Conservation (phyloP, 2,888 invertebrate genomes). For the Homarus gammarus region DNA sequence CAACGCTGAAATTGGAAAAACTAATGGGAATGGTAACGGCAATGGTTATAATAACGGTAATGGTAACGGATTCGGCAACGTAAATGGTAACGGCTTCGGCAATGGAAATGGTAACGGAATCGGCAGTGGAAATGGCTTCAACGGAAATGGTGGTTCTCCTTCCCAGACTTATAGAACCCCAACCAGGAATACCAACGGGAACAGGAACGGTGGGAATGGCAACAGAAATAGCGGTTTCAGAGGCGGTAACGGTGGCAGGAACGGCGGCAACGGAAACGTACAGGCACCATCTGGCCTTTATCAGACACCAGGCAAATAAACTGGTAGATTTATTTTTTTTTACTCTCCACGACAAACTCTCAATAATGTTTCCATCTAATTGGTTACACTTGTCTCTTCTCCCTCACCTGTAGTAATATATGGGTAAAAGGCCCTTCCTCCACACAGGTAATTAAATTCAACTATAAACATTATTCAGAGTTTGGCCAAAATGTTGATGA, state of each 20-base stretch:
- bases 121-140: background rate
- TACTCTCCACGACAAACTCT: too few species aligned
- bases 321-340: too few species aligned
- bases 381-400: too few species aligned
- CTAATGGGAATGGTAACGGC: background rate
- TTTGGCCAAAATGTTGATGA: too few species aligned
- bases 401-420: too few species aligned
- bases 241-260: background rate
- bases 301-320: background rate
- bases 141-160: background rate
- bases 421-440: too few species aligned
- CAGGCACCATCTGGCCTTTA: background rate
- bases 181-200: background rate
- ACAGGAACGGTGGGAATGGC: background rate
- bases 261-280: background rate
- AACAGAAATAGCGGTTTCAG: background rate
- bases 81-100: background rate
- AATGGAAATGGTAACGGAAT: background rate
- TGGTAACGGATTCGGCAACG: background rate
- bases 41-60: background rate
- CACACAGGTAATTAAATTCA: too few species aligned
- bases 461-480: too few species aligned
- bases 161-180: background rate
- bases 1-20: slow-evolving; percentile 33
- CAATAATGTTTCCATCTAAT: too few species aligned